Percentiles rank a stretch among this genome's conserved stretches.
These are phyloP conservation scores for Crenichthys baileyi DNA, from an alignment of 2,797 vertebrate genomes.

Conservation along the genomic window DNA sequence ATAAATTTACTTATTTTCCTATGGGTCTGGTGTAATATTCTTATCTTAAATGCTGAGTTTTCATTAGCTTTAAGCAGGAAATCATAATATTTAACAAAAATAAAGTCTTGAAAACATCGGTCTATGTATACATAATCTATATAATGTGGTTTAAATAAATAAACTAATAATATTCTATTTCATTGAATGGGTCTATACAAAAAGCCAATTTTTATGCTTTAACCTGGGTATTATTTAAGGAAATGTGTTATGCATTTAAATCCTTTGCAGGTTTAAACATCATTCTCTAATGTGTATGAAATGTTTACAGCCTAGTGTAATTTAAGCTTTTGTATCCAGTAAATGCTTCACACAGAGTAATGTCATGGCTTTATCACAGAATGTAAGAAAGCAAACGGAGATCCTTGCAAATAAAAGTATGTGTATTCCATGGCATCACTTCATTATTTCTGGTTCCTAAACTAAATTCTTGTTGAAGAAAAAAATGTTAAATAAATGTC, in stretches of 20 bases:
- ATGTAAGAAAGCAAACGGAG: background rate
- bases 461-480: conserved; percentile 10
- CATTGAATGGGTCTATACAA: background rate
- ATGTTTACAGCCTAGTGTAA: conserved; percentile 9
- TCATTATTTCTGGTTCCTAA: background rate
- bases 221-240: conserved; percentile 40
- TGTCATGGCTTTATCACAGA: background rate
- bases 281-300: conserved; percentile 23
- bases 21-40: background rate
- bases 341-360: background rate
- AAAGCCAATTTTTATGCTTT: conserved; percentile 24
- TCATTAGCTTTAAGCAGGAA: background rate
- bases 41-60: background rate
- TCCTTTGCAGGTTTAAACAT: no score
- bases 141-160: background rate
- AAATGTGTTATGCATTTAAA: conserved; percentile 47
- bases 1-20: background rate
- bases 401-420: conserved; percentile 1
- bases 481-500: conserved; percentile 15
- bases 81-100: background rate
- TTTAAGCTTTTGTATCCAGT: conserved; percentile 1
- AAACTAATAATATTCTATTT: background rate
- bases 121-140: background rate
- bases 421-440: background rate
- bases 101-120: background rate